Conservation (phyloP, 2,888 invertebrate species). For the Acanthoscelides obtectus region DNA sequence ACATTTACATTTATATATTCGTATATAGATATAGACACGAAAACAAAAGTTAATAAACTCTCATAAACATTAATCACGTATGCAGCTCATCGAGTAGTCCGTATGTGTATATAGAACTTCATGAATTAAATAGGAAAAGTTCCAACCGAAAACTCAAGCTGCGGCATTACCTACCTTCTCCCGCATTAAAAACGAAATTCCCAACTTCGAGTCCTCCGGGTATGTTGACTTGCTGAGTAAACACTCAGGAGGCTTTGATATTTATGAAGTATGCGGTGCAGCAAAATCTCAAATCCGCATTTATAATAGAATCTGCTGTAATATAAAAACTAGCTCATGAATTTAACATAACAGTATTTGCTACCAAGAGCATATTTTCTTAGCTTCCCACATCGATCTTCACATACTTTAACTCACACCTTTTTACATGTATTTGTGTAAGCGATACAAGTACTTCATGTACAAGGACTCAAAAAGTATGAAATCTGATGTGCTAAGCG, state of each 20-base stretch:
- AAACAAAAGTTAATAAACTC: too few relatives aligned
- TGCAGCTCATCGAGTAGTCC: not conserved
- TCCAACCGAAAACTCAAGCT: not conserved
- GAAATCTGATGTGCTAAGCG: too few relatives aligned
- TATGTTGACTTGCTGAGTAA: not conserved
- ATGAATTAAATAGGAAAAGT: not conserved
- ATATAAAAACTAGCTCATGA: not conserved
- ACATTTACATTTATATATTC: too few relatives aligned
- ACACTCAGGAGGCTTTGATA: not conserved
- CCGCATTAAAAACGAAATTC: not conserved
- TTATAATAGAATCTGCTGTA: not conserved
- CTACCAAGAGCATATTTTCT: not conserved
- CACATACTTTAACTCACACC: not conserved
- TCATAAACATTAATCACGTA: not conserved
- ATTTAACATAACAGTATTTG: not conserved
- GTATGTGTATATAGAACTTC: not conserved
- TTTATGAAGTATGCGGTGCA: not conserved
- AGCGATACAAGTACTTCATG: not conserved
- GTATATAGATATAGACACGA: too few relatives aligned
- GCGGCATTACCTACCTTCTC: not conserved
- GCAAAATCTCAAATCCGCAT: not conserved
- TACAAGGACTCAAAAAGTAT: too few relatives aligned
- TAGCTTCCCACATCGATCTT: not conserved
- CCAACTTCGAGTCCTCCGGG: not conserved
- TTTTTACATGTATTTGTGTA: not conserved